Evolutionary conservation across 2,888 invertebrate species (phyloP), one percentile per base, ranked within the genome.

Genomic region (Drosophila prostipennis): DNA sequence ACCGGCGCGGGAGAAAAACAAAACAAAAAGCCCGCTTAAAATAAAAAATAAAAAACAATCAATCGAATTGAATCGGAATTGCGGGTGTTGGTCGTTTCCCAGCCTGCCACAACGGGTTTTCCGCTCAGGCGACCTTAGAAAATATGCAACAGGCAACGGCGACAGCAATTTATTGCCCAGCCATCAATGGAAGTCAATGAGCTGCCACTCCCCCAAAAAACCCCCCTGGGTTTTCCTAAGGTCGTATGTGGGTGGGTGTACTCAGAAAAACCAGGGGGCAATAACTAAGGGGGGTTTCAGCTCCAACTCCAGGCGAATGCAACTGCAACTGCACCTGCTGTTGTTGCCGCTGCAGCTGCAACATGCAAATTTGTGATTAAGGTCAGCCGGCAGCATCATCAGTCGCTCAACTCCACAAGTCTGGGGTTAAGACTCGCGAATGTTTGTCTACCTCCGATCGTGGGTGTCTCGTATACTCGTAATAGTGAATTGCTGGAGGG

Each of bases 311-410:
- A 37, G 52, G 67, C 45, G 39, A 60, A 34, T 67, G 76, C 80
- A 75, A 71, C 76, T 74, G 82, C 26, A 26, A 26, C 29, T 29
- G 76, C 80, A 75, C 73, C 76, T 74, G 82, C 74, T 64, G 46
- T 52, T 59, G 53, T 58, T 46, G 52, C 58, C 49, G 52, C 49
- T 54, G 46, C 56, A 74, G 54, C 70, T 63, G 65, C 56, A 45
- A 74, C 84, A 89, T 89, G 89, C 84, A 89, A 89, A 89, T 84
- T 87, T 81, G 89, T 79, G 85, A 84, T 84, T 84, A 84, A 89
- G 83, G 83, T 89, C 89, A 89, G 74, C 77, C 70, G 60, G 87
- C 88, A 74, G 75, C 80, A 78, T 78, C 80, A 87, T 77, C 84
- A 83, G 81, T 79, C 67, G 61, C 71, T 51, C 67, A 65, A 45